A percentile compares a stretch with the other conserved stretches of the same genome.
Evolutionary conservation across 2,888 invertebrate species (phyloP).

Genomic region (Coelinius sp.): DNA sequence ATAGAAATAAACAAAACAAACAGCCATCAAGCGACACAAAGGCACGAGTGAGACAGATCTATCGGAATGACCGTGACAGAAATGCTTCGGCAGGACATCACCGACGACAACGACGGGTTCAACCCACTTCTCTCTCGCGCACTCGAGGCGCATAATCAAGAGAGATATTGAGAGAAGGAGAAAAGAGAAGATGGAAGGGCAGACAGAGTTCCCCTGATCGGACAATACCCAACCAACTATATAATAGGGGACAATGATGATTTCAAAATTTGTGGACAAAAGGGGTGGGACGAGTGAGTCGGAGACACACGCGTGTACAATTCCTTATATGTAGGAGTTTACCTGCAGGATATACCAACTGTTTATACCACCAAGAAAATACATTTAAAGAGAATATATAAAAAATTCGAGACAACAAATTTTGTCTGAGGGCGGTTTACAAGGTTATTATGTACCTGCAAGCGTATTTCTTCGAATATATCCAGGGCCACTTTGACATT

Average conservation of each 20-base stretch:
- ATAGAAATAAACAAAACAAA: no score
- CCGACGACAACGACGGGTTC: slow-evolving; percentile 28
- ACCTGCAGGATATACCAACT: slow-evolving; percentile 17
- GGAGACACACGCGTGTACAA: slow-evolving; percentile 28
- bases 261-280: slow-evolving; percentile 36
- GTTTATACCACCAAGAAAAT: slow-evolving; percentile 1
- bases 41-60: background rate
- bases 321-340: background rate
- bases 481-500: background rate
- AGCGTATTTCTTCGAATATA: slow-evolving; percentile 14
- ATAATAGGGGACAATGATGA: slow-evolving; percentile 44
- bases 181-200: slow-evolving; percentile 17
- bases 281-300: slow-evolving; percentile 34
- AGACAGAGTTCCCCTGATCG: slow-evolving; percentile 32
- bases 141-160: slow-evolving; percentile 28
- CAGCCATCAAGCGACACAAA: background rate
- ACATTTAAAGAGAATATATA: background rate
- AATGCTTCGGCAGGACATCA: slow-evolving; percentile 33
- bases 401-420: slow-evolving; percentile 8
- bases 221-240: slow-evolving; percentile 34
- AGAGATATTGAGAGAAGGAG: slow-evolving; percentile 4
- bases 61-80: slow-evolving; percentile 33
- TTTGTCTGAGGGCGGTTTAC: background rate
- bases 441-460: slow-evolving; percentile 25
- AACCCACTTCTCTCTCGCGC: slow-evolving; percentile 38